phyloP scores from a whole-genome alignment of 2,113 vertebrate genomes.

The Myiagra hebetior region DNA sequence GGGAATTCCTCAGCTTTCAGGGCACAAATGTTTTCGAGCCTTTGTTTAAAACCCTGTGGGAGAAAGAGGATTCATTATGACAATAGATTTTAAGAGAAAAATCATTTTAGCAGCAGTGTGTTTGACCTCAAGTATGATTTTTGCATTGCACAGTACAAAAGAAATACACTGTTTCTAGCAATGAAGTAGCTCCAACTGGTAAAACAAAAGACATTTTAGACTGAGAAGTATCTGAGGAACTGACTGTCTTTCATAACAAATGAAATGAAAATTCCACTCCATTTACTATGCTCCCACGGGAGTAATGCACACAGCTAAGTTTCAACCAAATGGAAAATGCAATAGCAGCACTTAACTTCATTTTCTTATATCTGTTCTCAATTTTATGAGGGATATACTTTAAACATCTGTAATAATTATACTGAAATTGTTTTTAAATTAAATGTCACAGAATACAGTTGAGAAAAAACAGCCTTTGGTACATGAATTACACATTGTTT shows the following conservation, averaged over 20 bases:
- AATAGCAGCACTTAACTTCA: constrained; percentile 39
- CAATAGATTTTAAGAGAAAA: not conserved
- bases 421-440: constrained; percentile 25
- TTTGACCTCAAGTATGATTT: not conserved
- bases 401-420: constrained; percentile 44
- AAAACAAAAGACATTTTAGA: not conserved
- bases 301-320: constrained; percentile 20
- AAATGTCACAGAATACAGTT: constrained; percentile 7
- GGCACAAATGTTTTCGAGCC: not conserved
- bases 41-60: not conserved
- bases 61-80: not conserved
- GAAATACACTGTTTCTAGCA: not conserved
- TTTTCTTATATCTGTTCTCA: constrained; percentile 37
- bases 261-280: constrained; percentile 34
- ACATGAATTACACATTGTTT: not conserved
- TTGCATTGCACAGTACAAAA: not conserved
- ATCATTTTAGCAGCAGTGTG: not conserved
- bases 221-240: not conserved
- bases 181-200: not conserved
- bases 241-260: not conserved
- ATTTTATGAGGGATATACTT: constrained; percentile 10
- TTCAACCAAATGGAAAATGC: constrained; percentile 36
- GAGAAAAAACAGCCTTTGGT: constrained; percentile 8
- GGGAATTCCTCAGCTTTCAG: not conserved
- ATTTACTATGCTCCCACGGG: constrained; percentile 10